phyloP scores from a whole-genome alignment of 2,888 invertebrate genomes.

The Pyrocoelia pectoralis region DNA sequence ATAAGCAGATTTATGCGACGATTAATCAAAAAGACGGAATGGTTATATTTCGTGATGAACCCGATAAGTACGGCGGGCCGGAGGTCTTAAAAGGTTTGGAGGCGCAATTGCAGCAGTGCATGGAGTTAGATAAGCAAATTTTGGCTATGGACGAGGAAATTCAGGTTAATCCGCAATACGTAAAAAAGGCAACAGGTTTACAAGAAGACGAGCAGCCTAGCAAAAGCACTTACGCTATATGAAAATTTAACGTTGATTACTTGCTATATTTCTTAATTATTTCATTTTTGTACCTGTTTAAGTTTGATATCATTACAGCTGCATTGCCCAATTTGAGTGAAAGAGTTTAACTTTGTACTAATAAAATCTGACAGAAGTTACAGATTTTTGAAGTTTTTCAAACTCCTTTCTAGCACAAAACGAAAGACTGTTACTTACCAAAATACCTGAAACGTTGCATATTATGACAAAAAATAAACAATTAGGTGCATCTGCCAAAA shows the following conservation, averaged over 20 bases:
- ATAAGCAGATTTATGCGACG: constrained; percentile 95
- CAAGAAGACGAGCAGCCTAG: constrained; percentile 60
- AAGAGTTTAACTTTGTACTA: constrained; percentile 6
- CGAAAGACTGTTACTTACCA: too few species aligned
- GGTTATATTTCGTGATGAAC: constrained; percentile 96
- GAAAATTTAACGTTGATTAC: constrained; percentile 10
- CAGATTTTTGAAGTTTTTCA: not conserved
- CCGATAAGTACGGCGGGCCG: constrained; percentile 93
- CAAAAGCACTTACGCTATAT: constrained; percentile 60
- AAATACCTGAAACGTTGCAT: too few species aligned
- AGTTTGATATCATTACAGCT: constrained; percentile 1
- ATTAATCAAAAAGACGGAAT: constrained; percentile 98
- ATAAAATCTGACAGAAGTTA: not conserved
- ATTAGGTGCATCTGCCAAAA: too few species aligned
- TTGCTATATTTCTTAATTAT: not conserved
- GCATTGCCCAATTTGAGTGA: not conserved
- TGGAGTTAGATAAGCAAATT: constrained; percentile 87
- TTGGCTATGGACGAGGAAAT: constrained; percentile 95
- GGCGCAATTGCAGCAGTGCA: constrained; percentile 84
- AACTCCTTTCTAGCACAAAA: too few species aligned
- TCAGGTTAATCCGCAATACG: constrained; percentile 83
- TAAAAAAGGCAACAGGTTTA: constrained; percentile 58
- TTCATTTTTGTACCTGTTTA: constrained; percentile 5
- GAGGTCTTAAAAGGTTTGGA: constrained; percentile 87
- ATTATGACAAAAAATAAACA: too few species aligned